Evolutionary conservation across 2,113 vertebrate genomes (phyloP), one percentile per base, ranked within the genome.

Genomic region (Istiophorus platypterus): DNA sequence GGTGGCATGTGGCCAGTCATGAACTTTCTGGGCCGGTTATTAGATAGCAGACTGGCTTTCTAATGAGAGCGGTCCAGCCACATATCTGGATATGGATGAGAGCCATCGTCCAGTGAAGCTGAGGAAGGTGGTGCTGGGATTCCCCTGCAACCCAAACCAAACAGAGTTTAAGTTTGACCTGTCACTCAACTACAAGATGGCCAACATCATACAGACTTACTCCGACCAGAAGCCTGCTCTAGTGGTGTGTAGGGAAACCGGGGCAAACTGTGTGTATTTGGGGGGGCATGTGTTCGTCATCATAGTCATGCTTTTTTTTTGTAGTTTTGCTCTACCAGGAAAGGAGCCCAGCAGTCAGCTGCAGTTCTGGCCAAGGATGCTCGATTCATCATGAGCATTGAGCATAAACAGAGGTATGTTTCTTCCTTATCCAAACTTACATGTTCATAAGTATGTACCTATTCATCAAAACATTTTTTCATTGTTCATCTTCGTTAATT

Each of bases 31-130:
- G n/a, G 74, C 56, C 80, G 92, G 91, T 92, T 63, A 3, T 72
- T 93, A 99, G 98, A 95, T 99, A 86, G 96, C 98, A 80, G 97
- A 98, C 80, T 99, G 98, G 98, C 96, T 99, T 85, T 98, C 97
- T 65, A 95, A 97, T 89, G 94, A 92, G 52, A 85, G 91, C 15
- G 95, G 92, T 56, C 95, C 97, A 34, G 98, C 98, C 73, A 85
- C 95, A 10, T 98, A 95, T 90, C 88, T 99, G 92, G 95, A 96
- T 88, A 96, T 99, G 95, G 97, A 98, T 85, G 98, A 99, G 84
- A 97, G 94, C 86, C 93, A 98, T 58, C 96, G 98, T 85, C 98
- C 98, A 0, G 98, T 99, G 86, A 98, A 98, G 91, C 96, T 99
- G 75, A 96, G 93, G 76, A 99, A 98, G 93, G 93, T 99, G 71